Percentiles rank a stretch among this genome's conserved stretches.
Conservation (phyloP, 1,140 invertebrate species). For the Cryptotermes secundus region DNA sequence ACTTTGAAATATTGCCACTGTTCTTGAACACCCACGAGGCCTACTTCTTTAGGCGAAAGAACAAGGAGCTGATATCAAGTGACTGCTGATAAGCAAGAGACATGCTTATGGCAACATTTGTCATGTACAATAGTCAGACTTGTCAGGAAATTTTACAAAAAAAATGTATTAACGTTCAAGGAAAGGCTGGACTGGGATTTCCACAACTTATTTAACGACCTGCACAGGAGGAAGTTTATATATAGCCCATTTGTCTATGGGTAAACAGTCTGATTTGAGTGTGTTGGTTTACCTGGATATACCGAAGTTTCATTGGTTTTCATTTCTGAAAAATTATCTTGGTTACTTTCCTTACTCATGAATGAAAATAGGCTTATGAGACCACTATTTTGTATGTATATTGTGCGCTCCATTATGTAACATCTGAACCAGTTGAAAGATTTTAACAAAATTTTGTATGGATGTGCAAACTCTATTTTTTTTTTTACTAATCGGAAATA, state of each 20-base stretch:
- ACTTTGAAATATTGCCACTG: not conserved
- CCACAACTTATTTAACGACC: not conserved
- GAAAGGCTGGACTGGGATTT: not conserved
- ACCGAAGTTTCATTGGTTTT: no score
- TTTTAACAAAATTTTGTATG: no score
- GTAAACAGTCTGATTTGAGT: not conserved
- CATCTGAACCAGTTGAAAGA: no score
- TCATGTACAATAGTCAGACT: not conserved
- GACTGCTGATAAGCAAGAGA: not conserved
- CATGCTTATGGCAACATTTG: not conserved
- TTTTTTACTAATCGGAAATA: no score
- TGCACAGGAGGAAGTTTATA: no score
- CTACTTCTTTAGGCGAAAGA: not conserved
- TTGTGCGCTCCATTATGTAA: no score
- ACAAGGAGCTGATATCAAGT: not conserved
- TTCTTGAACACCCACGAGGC: not conserved
- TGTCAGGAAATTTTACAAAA: not conserved
- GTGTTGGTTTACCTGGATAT: not conserved
- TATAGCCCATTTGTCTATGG: not conserved
- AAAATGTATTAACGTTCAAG: not conserved
- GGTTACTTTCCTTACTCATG: no score
- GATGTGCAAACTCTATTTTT: no score
- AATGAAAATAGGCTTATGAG: no score
- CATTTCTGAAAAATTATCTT: no score
- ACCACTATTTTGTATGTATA: no score